A percentile compares a stretch with the other conserved stretches of the same genome.
phyloP scores from a whole-genome alignment of 2,113 vertebrate species.

The Tricholaema leucomelas region DNA sequence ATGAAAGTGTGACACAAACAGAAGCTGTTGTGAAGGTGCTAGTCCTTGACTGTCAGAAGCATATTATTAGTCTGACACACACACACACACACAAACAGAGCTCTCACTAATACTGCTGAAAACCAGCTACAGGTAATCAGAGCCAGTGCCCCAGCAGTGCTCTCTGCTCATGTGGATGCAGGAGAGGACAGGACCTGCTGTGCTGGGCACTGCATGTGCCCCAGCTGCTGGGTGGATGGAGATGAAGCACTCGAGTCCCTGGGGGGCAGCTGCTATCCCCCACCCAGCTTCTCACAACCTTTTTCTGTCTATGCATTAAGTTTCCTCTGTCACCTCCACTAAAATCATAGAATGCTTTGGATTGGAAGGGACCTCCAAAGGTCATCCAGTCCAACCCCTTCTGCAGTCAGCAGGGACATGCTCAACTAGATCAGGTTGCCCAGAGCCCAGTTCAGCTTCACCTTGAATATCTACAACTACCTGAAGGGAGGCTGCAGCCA shows the following conservation, averaged over 20 bases:
- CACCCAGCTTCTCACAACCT: neutral
- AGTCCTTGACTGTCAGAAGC: constrained; percentile 34
- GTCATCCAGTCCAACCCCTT: too few species aligned
- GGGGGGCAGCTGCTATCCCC: neutral
- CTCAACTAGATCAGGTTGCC: too few species aligned
- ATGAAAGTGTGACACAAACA: constrained; percentile 9
- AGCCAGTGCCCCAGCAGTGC: fast-evolving
- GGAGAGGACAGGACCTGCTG: neutral
- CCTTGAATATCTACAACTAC: too few species aligned
- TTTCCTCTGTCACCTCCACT: neutral
- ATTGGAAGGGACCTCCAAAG: too few species aligned
- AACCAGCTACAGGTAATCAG: neutral
- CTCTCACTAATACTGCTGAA: neutral
- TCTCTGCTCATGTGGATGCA: fast-evolving
- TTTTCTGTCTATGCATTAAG: neutral
- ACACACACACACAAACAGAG: neutral
- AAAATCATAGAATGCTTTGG: neutral
- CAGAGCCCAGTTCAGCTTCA: too few species aligned
- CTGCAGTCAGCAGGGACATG: too few species aligned
- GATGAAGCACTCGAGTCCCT: neutral
- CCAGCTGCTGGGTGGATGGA: neutral
- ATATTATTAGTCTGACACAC: constrained; percentile 20
- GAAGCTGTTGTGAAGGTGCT: constrained; percentile 34
- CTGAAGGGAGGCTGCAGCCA: too few species aligned
- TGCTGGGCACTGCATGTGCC: neutral